These are phyloP conservation scores for Orussus abietinus DNA, from an alignment of 1,140 invertebrate genomes.

Conservation along the genomic window DNA sequence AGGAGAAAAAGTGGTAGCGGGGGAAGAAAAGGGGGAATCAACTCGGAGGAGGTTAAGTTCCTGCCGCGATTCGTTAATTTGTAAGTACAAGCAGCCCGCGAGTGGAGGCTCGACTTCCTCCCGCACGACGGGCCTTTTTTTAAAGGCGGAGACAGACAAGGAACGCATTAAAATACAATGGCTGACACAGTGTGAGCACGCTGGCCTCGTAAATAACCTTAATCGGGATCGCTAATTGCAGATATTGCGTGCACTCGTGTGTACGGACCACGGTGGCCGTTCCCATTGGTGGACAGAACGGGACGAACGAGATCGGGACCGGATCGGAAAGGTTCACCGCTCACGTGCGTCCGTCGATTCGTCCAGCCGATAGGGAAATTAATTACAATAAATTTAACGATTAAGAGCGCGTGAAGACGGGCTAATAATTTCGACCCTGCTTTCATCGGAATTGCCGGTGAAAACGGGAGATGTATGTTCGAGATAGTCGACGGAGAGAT, in stretches of 20 bases:
- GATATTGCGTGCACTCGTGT: conserved; percentile 37
- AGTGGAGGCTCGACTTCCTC: conserved; percentile 30
- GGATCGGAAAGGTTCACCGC: conserved; percentile 32
- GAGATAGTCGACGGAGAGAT: too few species aligned
- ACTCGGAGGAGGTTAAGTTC: too few species aligned
- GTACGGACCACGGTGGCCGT: conserved; percentile 32
- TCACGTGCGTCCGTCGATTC: conserved; percentile 36
- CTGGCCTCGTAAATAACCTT: conserved; percentile 51
- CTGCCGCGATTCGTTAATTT: conserved; percentile 39
- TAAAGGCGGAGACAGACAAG: conserved; percentile 26
- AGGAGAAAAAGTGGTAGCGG: too few species aligned
- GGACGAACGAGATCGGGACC: conserved; percentile 8
- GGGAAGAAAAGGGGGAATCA: too few species aligned
- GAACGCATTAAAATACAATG: conserved; percentile 53
- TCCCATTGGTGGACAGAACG: conserved; percentile 32
- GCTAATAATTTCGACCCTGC: background rate
- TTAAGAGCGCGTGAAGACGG: conserved; percentile 40
- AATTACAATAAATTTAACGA: conserved; percentile 54
- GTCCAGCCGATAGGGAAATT: conserved; percentile 47
- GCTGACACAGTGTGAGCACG: conserved; percentile 44
- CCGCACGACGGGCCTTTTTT: too few species aligned
- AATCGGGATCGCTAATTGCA: conserved; percentile 54
- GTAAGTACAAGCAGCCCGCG: conserved; percentile 23
- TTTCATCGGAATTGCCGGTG: too few species aligned
- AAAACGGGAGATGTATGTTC: too few species aligned